Conservation (phyloP, 2,797 vertebrate species). For the Gambusia yucatana region DNA sequence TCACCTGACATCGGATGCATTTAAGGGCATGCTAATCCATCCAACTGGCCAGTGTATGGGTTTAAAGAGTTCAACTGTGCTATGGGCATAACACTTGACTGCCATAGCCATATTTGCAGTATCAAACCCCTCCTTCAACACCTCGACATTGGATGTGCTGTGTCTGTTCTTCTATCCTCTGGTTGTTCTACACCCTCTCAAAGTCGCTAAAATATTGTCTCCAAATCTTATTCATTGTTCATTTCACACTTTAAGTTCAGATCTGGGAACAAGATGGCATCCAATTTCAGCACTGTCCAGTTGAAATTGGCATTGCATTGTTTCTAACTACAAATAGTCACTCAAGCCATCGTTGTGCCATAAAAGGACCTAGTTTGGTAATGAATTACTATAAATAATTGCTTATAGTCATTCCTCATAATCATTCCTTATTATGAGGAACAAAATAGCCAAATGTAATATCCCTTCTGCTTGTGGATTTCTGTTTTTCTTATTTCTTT, state of each 20-base stretch:
- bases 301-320: neutral
- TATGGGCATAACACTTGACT: neutral
- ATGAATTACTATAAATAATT: neutral
- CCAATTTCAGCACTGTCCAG: neutral
- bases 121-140: neutral
- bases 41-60: neutral
- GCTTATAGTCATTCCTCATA: too few relatives aligned
- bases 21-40: constrained; percentile 9
- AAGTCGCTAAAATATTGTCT: neutral
- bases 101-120: neutral
- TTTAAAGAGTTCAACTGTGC: constrained; percentile 6
- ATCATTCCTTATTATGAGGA: too few relatives aligned
- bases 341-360: neutral
- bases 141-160: neutral
- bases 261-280: neutral
- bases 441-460: too few relatives aligned
- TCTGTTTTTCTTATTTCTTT: too few relatives aligned
- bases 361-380: neutral
- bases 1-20: constrained; percentile 6
- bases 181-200: neutral
- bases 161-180: neutral
- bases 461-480: too few relatives aligned
- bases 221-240: neutral
- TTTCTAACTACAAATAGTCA: neutral
- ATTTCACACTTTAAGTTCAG: neutral